These are phyloP conservation scores for Leuctra nigra DNA, from an alignment of 2,888 invertebrate species.

Conservation along the genomic window DNA sequence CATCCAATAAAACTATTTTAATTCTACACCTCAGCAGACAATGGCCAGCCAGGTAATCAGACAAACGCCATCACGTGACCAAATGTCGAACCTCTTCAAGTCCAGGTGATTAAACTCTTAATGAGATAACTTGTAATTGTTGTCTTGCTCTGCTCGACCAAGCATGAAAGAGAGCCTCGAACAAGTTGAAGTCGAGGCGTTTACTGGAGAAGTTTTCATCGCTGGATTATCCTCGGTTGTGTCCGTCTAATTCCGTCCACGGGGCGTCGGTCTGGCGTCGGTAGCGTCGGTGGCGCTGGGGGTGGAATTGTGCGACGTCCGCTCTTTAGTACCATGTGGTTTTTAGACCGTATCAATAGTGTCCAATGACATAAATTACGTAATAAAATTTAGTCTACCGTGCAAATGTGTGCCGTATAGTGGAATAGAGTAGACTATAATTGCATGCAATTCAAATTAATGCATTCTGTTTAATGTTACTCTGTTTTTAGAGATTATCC, in stretches of 20 bases:
- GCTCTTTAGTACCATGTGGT: not conserved
- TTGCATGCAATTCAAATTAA: not conserved
- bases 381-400: not conserved
- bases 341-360: not conserved
- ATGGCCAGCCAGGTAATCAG: too few relatives aligned
- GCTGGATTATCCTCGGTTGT: not conserved
- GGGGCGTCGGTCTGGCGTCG: not conserved
- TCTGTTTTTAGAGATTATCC: not conserved
- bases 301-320: not conserved
- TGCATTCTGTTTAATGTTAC: not conserved
- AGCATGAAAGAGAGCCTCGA: too few relatives aligned
- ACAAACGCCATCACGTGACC: too few relatives aligned
- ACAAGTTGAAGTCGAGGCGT: too few relatives aligned
- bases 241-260: not conserved
- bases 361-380: not conserved
- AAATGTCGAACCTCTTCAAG: too few relatives aligned
- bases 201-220: too few relatives aligned
- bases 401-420: not conserved
- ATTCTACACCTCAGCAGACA: too few relatives aligned
- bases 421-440: not conserved
- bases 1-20: too few relatives aligned
- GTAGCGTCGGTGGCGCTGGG: not conserved
- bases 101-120: too few relatives aligned
- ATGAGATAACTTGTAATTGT: too few relatives aligned
- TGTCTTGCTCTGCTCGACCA: too few relatives aligned